Evolutionary conservation across 1,140 invertebrate genomes (phyloP).

Genomic region (Chionoecetes opilio): DNA sequence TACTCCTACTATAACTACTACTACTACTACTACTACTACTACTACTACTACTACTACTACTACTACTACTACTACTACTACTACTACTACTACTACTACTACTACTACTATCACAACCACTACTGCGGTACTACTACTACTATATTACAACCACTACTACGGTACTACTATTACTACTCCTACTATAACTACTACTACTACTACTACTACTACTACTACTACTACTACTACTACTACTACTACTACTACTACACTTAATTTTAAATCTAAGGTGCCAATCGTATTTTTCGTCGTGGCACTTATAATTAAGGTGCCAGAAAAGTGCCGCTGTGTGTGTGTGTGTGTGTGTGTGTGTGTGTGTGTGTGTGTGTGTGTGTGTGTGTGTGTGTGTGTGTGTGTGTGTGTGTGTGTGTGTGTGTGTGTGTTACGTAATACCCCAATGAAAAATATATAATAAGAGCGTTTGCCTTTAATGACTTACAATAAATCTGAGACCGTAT

Average conservation of each 20-base stretch:
- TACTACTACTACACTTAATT: background rate
- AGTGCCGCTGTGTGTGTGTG: too few species aligned
- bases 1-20: background rate
- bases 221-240: slow-evolving; percentile 30
- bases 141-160: background rate
- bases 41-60: slow-evolving; percentile 29
- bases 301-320: too few species aligned
- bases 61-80: slow-evolving; percentile 30
- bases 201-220: slow-evolving; percentile 29
- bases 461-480: too few species aligned
- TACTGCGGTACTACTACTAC: background rate
- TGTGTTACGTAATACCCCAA: too few species aligned
- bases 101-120: background rate
- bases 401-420: too few species aligned
- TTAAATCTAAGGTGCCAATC: too few species aligned
- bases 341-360: too few species aligned
- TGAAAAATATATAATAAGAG: too few species aligned
- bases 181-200: background rate
- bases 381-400: too few species aligned
- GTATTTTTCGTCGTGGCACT: too few species aligned
- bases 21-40: slow-evolving; percentile 29
- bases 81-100: background rate
- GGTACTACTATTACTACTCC: background rate
- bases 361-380: too few species aligned
- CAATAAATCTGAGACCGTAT: too few species aligned